Evolutionary conservation across 1,140 invertebrate species (phyloP).

Genomic region (Apis mellifera): DNA sequence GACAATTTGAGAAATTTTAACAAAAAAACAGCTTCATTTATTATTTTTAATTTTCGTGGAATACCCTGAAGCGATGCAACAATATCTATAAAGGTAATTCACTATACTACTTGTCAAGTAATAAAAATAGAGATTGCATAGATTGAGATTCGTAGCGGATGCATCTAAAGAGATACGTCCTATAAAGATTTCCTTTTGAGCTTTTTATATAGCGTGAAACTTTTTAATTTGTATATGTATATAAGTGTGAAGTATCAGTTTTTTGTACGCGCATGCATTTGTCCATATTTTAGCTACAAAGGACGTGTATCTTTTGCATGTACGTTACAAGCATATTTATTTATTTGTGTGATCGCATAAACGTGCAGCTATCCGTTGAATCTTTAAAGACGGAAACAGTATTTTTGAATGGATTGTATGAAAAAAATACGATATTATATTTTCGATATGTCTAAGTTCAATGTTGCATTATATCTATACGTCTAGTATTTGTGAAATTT

Average conservation of each 20-base stretch:
- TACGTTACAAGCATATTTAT: conserved; percentile 15
- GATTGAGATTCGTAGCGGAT: conserved; percentile 79
- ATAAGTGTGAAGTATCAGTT: conserved; percentile 44
- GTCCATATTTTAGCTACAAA: not conserved
- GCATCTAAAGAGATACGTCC: conserved; percentile 75
- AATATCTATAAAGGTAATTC: conserved; percentile 58
- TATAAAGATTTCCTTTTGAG: conserved; percentile 65
- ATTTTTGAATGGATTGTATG: not conserved
- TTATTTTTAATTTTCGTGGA: conserved; percentile 10
- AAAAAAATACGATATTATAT: conserved; percentile 36
- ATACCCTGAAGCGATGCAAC: conserved; percentile 51
- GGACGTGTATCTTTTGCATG: conserved; percentile 3
- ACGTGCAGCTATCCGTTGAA: conserved; percentile 16
- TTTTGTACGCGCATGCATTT: conserved; percentile 25
- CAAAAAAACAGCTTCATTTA: not conserved
- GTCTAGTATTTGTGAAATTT: not conserved
- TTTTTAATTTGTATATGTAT: conserved; percentile 37
- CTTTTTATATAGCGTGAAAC: conserved; percentile 60
- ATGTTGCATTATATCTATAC: not conserved
- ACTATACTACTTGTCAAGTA: conserved; percentile 75
- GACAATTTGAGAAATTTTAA: not conserved
- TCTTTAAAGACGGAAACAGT: conserved; percentile 1
- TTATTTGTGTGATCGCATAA: not conserved
- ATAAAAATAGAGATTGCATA: conserved; percentile 82
- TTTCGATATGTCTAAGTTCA: conserved; percentile 45